Conservation (phyloP, 2,797 vertebrate species). For the Bovichtus diacanthus region DNA sequence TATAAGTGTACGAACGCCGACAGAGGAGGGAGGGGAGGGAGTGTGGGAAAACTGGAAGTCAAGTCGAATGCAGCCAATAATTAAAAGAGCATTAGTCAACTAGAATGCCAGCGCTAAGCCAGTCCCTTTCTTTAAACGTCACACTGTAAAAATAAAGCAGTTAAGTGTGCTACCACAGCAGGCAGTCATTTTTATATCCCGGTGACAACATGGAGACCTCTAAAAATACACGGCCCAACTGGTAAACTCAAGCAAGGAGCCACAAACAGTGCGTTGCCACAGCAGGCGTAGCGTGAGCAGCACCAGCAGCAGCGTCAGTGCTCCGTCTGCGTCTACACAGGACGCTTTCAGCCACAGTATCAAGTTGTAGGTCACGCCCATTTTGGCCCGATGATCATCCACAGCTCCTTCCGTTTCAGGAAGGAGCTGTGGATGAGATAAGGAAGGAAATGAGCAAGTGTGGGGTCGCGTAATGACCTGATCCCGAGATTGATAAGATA, state of each 20-base stretch:
- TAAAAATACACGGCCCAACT: background rate
- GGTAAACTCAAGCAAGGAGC: slow-evolving; percentile 1
- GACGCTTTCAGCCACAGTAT: background rate
- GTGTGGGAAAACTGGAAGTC: slow-evolving; percentile 46
- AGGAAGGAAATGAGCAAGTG: slow-evolving; percentile 9
- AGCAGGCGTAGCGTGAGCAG: background rate
- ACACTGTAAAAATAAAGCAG: slow-evolving; percentile 23
- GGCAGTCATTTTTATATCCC: slow-evolving; percentile 8
- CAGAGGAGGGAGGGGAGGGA: background rate
- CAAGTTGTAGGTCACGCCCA: background rate
- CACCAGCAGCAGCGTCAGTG: background rate
- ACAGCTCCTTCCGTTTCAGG: background rate
- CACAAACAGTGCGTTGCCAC: background rate
- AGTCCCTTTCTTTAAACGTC: slow-evolving; percentile 25
- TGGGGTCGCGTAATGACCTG: background rate
- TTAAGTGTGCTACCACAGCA: slow-evolving; percentile 12
- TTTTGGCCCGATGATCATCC: background rate
- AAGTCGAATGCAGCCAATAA: slow-evolving; percentile 57
- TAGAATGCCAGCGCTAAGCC: slow-evolving; percentile 43
- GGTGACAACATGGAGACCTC: slow-evolving; percentile 12
- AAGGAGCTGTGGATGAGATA: background rate
- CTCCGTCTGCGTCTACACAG: background rate
- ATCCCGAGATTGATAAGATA: background rate
- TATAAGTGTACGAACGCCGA: slow-evolving; percentile 59
- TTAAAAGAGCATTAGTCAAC: slow-evolving; percentile 63